Conservation (phyloP, 2,113 vertebrate species). For the Eptatretus burgeri region DNA sequence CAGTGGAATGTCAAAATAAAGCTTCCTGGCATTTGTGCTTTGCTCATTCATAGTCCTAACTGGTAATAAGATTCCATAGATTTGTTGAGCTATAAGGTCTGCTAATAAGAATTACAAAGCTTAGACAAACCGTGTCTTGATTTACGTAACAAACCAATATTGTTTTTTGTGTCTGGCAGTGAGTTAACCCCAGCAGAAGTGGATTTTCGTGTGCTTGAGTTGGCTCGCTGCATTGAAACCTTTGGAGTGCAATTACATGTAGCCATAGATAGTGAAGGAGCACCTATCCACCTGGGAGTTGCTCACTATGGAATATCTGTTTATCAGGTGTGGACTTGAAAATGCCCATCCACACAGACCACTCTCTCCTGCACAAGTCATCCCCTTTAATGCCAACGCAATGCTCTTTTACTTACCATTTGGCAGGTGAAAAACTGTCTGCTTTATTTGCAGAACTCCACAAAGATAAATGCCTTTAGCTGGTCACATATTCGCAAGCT, state of each 20-base stretch:
- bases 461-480: constrained; percentile 96
- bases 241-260: constrained; percentile 70
- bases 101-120: neutral
- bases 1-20: no score
- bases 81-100: neutral
- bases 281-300: constrained; percentile 61
- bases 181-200: constrained; percentile 80
- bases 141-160: constrained; percentile 11
- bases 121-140: constrained; percentile 8
- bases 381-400: neutral
- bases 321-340: constrained; percentile 51
- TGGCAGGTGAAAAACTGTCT: neutral
- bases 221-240: constrained; percentile 71
- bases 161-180: constrained; percentile 16
- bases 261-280: constrained; percentile 57
- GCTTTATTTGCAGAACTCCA: constrained; percentile 28
- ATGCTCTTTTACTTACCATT: constrained; percentile 5
- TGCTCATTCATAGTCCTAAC: neutral
- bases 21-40: no score
- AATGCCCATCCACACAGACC: neutral
- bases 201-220: constrained; percentile 79
- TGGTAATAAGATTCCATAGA: neutral
- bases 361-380: neutral
- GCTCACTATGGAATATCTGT: constrained; percentile 72
- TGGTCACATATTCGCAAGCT: constrained; percentile 96